Percentiles rank a stretch among this genome's conserved stretches.
These are phyloP conservation scores for Leptopilina syphax DNA, from an alignment of 2,888 invertebrate genomes.

Conservation along the genomic window DNA sequence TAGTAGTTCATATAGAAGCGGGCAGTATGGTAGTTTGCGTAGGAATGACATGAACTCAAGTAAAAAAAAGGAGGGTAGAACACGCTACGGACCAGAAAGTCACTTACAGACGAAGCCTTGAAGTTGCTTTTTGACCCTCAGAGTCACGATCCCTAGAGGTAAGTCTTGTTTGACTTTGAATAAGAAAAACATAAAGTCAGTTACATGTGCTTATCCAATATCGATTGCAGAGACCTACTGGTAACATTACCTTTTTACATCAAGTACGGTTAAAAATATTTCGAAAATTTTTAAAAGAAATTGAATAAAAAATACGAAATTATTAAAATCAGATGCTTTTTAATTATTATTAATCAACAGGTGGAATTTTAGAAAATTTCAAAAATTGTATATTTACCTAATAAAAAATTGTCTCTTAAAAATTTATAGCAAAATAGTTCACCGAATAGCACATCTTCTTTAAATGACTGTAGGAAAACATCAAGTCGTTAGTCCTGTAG, in stretches of 20 bases:
- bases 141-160: not conserved
- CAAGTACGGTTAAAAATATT: too few species aligned
- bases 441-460: not conserved
- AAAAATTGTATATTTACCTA: too few species aligned
- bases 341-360: too few species aligned
- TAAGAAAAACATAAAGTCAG: slow-evolving; percentile 14
- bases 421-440: not conserved
- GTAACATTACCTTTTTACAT: not conserved
- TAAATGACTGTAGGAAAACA: slow-evolving; percentile 43
- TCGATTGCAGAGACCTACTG: not conserved
- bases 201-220: not conserved
- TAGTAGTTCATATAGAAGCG: not conserved
- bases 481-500: slow-evolving; percentile 52
- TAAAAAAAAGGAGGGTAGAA: not conserved
- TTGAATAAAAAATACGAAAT: too few species aligned
- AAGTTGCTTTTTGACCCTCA: slow-evolving; percentile 46
- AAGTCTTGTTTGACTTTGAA: slow-evolving; percentile 12
- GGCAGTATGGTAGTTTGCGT: slow-evolving; percentile 3
- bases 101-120: not conserved
- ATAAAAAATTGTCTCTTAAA: not conserved
- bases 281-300: too few species aligned
- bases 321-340: too few species aligned
- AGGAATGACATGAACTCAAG: slow-evolving; percentile 3
- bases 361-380: too few species aligned
- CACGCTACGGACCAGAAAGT: slow-evolving; percentile 11